phyloP scores from a whole-genome alignment of 2,888 invertebrate genomes.

The Pyralis farinalis region DNA sequence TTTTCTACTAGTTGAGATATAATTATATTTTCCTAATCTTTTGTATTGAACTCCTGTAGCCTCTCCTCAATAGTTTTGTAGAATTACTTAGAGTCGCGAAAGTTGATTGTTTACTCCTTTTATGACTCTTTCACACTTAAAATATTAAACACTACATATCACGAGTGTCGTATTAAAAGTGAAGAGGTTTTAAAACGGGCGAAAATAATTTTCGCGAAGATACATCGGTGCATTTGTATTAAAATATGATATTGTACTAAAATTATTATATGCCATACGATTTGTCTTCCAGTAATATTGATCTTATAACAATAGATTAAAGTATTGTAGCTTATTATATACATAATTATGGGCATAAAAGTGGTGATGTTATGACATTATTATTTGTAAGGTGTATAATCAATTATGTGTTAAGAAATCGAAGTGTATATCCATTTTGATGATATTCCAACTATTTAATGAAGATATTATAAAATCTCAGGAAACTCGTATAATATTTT shows the following conservation, averaged over 20 bases:
- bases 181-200: background rate
- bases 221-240: conserved; percentile 74
- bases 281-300: conserved; percentile 81
- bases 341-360: conserved; percentile 55
- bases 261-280: conserved; percentile 79
- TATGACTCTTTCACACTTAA: background rate
- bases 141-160: no score
- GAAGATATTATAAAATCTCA: no score
- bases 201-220: conserved; percentile 22
- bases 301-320: conserved; percentile 77
- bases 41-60: conserved; percentile 67
- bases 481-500: no score
- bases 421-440: no score
- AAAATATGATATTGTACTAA: conserved; percentile 43
- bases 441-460: no score
- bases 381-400: conserved; percentile 13
- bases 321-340: conserved; percentile 76
- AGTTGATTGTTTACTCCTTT: background rate
- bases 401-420: background rate
- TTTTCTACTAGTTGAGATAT: conserved; percentile 62
- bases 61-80: conserved; percentile 66
- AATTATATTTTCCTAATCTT: conserved; percentile 76
- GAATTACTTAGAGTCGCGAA: conserved; percentile 36
- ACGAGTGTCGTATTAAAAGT: background rate
- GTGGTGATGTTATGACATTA: conserved; percentile 54